Base-by-base conservation (phyloP, 2,888 invertebrate species). In the Pardosa pseudoannulata region DNA sequence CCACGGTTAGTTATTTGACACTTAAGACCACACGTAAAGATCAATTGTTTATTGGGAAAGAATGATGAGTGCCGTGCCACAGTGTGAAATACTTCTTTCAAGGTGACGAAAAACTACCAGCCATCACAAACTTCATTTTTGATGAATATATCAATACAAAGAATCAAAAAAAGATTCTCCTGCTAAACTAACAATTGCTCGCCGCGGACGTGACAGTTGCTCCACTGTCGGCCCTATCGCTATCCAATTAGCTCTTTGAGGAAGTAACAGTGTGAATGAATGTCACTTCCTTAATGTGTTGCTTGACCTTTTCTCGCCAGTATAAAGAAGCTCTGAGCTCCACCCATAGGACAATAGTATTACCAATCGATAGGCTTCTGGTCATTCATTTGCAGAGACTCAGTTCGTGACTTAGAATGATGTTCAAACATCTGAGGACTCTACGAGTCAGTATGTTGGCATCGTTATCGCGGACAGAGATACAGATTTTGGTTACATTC, bases 251-350 rank as follows among this genome's bases (percentile, higher is more conserved):
- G 80, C 56, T 50, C 67, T 56, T 74, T 65, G 72, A 80, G 74
- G 74, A 80, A 80, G 80, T 80, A 71, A 67, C 67, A 68, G 68
- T 74, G 73, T 39, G 68, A 80, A 68, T 74, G 73, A 74, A 68
- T 80, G 56, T 79, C 68, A 62, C 71, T 76, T 76, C 75, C 82
- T 76, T 72, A 83, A 83, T 76, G 65, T 83, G 76, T 76, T 36
- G 82, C 71, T 76, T 83, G 82, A 83, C 82, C 82, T 83, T 76
- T 81, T 74, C 81, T 67, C 81, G 50, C 32, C 67, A 64, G 56
- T 36, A 39, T 28, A 74, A 36, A 78, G 68, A 19, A 64, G 65
- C 19, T n/a, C 65, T 11, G 41, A 65, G 46, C 80, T 73, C 80
- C 80, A 80, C 80, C 80, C 80, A 31, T 62, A 27, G 73, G 73